These are phyloP conservation scores for Sebastes wilsoni DNA, from an alignment of 2,797 vertebrate species.

Conservation along the genomic window DNA sequence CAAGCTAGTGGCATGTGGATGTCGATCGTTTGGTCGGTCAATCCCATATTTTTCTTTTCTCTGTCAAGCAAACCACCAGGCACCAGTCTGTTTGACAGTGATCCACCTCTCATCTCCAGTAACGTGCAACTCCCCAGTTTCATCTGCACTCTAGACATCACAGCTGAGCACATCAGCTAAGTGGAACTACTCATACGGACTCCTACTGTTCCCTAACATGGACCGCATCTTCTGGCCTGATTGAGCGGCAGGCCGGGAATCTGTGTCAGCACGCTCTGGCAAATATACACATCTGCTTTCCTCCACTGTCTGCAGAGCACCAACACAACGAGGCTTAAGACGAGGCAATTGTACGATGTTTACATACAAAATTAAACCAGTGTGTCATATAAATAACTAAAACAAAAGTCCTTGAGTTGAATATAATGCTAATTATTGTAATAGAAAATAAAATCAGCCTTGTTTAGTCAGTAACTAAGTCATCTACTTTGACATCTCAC, in stretches of 20 bases:
- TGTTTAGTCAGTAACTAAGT: background rate
- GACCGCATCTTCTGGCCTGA: background rate
- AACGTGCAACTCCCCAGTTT: background rate
- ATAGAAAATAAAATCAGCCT: background rate
- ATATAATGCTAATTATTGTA: background rate
- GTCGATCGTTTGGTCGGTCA: background rate
- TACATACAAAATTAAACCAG: background rate
- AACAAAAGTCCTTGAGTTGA: background rate
- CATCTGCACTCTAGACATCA: background rate
- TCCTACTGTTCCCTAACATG: background rate
- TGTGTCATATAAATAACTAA: background rate
- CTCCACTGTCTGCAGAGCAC: background rate
- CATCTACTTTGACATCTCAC: background rate
- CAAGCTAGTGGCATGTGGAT: background rate
- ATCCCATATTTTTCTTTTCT: background rate
- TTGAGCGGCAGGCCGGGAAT: background rate
- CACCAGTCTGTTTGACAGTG: background rate
- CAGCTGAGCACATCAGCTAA: background rate
- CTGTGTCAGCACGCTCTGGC: background rate
- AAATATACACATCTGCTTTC: background rate
- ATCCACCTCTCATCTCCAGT: background rate
- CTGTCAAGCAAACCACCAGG: background rate
- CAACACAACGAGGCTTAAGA: background rate
- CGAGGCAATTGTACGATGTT: background rate
- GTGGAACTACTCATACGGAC: background rate